Evolutionary conservation across 2,113 vertebrate genomes (phyloP).

Genomic region (Paracanthobrama guichenoti): DNA sequence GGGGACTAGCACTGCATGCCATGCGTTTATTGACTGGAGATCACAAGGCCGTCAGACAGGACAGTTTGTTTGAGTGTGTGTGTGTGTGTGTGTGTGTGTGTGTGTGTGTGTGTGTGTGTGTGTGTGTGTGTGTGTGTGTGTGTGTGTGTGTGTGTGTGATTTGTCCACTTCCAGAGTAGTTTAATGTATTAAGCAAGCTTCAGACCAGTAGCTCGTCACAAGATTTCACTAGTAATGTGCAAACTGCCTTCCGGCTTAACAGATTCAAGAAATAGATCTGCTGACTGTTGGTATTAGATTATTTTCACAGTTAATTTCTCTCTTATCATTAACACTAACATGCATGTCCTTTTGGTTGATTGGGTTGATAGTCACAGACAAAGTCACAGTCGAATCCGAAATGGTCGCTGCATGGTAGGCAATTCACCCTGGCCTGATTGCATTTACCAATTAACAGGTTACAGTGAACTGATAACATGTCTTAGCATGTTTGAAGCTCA

Average conservation of each 20-base stretch:
- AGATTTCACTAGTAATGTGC: conserved; percentile 68
- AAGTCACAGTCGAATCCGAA: too few species aligned
- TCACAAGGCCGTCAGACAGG: conserved; percentile 17
- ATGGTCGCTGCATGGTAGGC: background rate
- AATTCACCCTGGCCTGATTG: background rate
- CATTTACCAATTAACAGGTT: background rate
- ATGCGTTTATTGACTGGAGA: conserved; percentile 46
- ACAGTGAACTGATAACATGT: background rate
- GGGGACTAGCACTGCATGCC: conserved; percentile 33
- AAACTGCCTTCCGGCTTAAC: conserved; percentile 62
- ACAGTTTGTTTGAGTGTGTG: conserved; percentile 21
- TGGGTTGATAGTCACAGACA: background rate
- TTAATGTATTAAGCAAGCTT: conserved; percentile 58
- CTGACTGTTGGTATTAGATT: background rate
- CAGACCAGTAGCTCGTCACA: conserved; percentile 63
- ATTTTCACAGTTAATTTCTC: background rate
- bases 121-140: conserved; percentile 18
- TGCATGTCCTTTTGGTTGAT: background rate
- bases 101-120: conserved; percentile 8
- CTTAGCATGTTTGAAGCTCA: conserved; percentile 41
- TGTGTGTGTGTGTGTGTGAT: conserved; percentile 7
- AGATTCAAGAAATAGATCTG: conserved; percentile 43
- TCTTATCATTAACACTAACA: background rate
- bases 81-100: conserved; percentile 45
- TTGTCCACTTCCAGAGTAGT: conserved; percentile 5